These are phyloP conservation scores for Meandrina meandrites DNA, from an alignment of 92 coral and sea anemone genomes.

Conservation along the genomic window DNA sequence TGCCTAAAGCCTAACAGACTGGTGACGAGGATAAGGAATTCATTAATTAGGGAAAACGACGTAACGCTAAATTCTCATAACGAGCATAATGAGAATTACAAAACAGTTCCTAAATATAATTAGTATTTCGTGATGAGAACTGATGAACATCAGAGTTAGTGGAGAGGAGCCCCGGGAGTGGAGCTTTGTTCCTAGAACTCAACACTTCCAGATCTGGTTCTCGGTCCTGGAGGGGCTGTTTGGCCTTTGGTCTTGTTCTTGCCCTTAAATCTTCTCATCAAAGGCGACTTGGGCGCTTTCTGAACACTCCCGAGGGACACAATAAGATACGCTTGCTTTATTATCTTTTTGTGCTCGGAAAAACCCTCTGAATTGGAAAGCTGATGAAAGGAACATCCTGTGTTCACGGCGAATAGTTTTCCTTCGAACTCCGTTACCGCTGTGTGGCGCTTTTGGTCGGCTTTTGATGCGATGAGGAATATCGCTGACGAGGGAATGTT, in stretches of 20 bases:
- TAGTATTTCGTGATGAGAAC: not conserved
- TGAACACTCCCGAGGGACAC: slow-evolving; percentile 12
- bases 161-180: not conserved
- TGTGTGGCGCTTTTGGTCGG: slow-evolving; percentile 80
- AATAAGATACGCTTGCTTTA: slow-evolving; percentile 64
- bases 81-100: too few relatives aligned
- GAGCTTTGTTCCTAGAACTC: slow-evolving; percentile 11
- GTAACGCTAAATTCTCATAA: too few relatives aligned
- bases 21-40: too few relatives aligned
- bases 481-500: slow-evolving; percentile 64
- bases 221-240: not conserved
- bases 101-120: not conserved
- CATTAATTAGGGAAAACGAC: too few relatives aligned
- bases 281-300: slow-evolving; percentile 28
- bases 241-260: slow-evolving; percentile 29
- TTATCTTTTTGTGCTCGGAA: slow-evolving; percentile 68
- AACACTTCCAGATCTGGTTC: slow-evolving; percentile 37
- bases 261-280: slow-evolving; percentile 40
- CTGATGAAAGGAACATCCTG: slow-evolving; percentile 81
- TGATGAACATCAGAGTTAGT: not conserved
- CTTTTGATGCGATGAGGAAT: slow-evolving; percentile 86
- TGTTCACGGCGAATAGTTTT: slow-evolving; percentile 83
- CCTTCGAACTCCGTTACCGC: slow-evolving; percentile 92
- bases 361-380: slow-evolving; percentile 81
- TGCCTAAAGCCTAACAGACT: too few relatives aligned